Percentiles rank a stretch among this genome's conserved stretches.
Conservation (phyloP, 2,113 vertebrate species). For the Gavialis gangeticus region DNA sequence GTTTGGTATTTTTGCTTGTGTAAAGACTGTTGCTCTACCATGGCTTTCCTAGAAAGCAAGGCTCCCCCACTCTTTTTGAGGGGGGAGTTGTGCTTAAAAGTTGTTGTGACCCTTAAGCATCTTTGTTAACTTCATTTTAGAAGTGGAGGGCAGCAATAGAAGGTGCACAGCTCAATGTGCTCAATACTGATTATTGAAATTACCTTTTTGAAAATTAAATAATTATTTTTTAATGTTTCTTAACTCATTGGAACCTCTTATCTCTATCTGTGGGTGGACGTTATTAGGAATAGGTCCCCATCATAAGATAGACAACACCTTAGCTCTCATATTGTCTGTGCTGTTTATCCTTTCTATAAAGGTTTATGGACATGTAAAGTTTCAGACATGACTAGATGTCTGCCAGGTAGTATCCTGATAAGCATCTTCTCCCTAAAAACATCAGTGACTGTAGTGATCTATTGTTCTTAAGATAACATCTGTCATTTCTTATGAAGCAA, state of each 20-base stretch:
- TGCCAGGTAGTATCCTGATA: constrained; percentile 61
- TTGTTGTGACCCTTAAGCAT: neutral
- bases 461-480: neutral
- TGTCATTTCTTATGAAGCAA: neutral
- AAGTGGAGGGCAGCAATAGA: neutral
- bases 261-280: neutral
- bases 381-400: constrained; percentile 31
- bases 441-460: fast-evolving
- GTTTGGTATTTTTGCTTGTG: neutral
- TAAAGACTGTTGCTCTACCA: neutral
- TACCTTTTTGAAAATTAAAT: neutral
- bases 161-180: neutral
- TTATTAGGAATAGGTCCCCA: constrained; percentile 23
- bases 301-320: constrained; percentile 24
- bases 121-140: neutral
- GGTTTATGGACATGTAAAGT: constrained; percentile 16
- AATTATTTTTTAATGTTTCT: neutral
- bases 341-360: constrained; percentile 32
- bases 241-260: neutral
- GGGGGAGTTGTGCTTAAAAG: neutral
- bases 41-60: neutral
- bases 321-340: constrained; percentile 57
- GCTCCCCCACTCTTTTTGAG: neutral
- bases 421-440: neutral
- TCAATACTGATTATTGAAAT: neutral